Evolutionary conservation across 1,140 invertebrate genomes (phyloP), one percentile per base, ranked within the genome.

Genomic region (Drosophila pseudoobscura): DNA sequence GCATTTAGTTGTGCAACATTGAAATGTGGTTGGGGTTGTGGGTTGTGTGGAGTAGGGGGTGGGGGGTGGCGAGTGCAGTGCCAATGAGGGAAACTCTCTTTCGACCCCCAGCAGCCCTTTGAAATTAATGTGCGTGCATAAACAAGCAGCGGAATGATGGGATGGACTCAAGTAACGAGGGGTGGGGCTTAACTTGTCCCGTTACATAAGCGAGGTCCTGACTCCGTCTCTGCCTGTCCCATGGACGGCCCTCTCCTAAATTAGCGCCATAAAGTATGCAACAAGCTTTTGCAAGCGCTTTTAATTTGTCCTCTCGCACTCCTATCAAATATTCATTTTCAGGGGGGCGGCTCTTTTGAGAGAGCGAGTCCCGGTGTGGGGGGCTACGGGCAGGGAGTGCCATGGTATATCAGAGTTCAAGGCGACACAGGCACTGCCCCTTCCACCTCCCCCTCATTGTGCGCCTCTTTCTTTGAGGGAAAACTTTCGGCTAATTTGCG

Each of bases 221-320:
- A 11, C 24, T 17, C 24, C 26, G 41, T 6, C 55, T 44, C 47
- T 41, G 49, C 51, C 63, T 61, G 51, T 66, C 49, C 26, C 65
- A 54, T 65, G 35, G 35, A 29, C 52, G 51, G 41, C 53, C 31
- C 8, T 9, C 31, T 41, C 75, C 75, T 75, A 87, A 87, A 87
- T 87, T 87, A 88, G 83, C 78, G 75, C 62, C 83, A 87, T 87
- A 88, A 87, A 87, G 83, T 87, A 87, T 87, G 82, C 83, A 88
- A 87, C 78, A 88, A 78, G 83, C 83, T 83, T 77, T 71, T 72
- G 69, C 59, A 57, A 68, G 58, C 70, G 62, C 71, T 88, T 88
- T 88, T 87, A 87, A 80, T 78, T 75, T 78, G 78, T 83, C 82
- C 76, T 61, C 78, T 61, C 51, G 75, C 70, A 59, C 58, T 41